Evolutionary conservation across 2,888 invertebrate genomes (phyloP), one percentile per base, ranked within the genome.

Genomic region (Halocaridina rubra): DNA sequence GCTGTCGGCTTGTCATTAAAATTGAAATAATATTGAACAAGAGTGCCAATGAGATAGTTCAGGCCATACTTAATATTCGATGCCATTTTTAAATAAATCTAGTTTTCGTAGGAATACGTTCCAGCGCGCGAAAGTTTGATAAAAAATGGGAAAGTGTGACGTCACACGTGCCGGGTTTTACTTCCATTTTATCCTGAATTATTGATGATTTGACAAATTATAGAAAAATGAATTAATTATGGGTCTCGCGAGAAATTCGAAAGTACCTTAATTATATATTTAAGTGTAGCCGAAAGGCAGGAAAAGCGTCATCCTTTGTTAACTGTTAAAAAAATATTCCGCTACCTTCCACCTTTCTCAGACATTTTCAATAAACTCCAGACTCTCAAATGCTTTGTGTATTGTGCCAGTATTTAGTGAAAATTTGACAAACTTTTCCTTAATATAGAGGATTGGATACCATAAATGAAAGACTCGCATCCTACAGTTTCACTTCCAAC

Each of bases 71-170:
- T n/a, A n/a, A n/a, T n/a, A n/a, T n/a, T n/a, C n/a, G n/a, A n/a
- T n/a, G 46, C 46, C 1, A 13, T 46, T 16, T 46, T 46, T 16
- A 2, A 72, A 33, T 59, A 59, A 32, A 61, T 75, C 33, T 33
- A 72, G 71, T 59, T 77, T 59, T 82, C 78, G 71, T 74, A 72
- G 61, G 78, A 78, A 75, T 24, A 78, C 71, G 77, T 82, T 72
- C 72, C 78, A 59, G 82, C 82, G 82, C 82, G 82, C 82, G 77
- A 78, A 82, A 82, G 61, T 77, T 82, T 59, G 77, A 82, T 78
- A 82, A 82, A 82, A 82, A 82, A 82, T 82, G 82, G 82, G 82
- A 82, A 57, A 33, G 71, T 78, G 78, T 82, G 82, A 82, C 82
- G 82, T 82, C 82, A 82, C 78, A 78, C 72, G 82, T 78, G 77